Evolutionary conservation across 2,113 vertebrate genomes (phyloP), one percentile per base, ranked within the genome.

Genomic region (Marcusenius ussheri): DNA sequence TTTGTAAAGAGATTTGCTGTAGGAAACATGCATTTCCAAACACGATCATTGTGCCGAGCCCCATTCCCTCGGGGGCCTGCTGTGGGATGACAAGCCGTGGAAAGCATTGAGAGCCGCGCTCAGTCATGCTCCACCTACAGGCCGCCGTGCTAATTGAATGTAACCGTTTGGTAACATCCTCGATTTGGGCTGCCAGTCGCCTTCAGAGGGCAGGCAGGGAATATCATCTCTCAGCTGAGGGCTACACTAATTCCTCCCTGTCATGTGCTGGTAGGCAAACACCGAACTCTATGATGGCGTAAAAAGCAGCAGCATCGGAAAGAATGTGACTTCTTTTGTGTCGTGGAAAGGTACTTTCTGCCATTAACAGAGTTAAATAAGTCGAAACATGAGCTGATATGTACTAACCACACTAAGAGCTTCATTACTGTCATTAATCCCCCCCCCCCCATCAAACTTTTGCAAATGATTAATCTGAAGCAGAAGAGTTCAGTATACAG

Each of bases 381-480:
- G 90, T 92, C 92, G 91, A 92, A 91, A 91, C 87, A 91, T 58
- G 50, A 89, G 91, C 91, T 92, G 91, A 92, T 93, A 9, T 92
- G 91, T 90, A 92, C 88, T 92, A 93, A 92, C 91, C 91, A 91
- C 91, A 56, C 91, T 93, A 93, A 93, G 92, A 90, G 90, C 88
- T 93, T 93, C 91, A 93, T 93, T 93, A 91, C 77, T 58, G 89
- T 89, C 89, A 91, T 92, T 91, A 92, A 93, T 91, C 91, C 91
- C 91, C 39, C 91, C 91, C 39, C 39, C 89, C 90, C 91, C 91
- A 91, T 92, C 88, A 93, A 90, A 91, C 91, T 92, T 92, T 92
- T 92, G 88, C 90, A 89, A 93, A 90, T 91, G 90, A 93, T 92
- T 91, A 91, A 88, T 90, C 88, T 89, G 87, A 91, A 91, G 89